These are phyloP conservation scores for Galemys pyrenaicus DNA, from an alignment of 2,113 vertebrate genomes.

Conservation along the genomic window DNA sequence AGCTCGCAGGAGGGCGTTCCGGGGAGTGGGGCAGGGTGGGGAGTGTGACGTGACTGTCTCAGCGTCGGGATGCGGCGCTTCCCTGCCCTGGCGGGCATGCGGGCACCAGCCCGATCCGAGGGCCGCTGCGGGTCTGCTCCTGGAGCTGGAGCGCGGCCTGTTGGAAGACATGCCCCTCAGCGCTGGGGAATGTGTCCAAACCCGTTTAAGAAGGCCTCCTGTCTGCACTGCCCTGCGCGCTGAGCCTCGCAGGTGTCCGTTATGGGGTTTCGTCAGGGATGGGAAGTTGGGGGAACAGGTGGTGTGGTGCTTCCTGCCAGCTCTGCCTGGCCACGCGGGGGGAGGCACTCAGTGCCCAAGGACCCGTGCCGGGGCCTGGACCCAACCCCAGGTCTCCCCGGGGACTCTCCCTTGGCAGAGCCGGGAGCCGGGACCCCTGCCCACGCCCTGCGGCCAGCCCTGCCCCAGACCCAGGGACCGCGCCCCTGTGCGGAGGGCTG, in stretches of 20 bases:
- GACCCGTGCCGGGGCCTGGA: background rate
- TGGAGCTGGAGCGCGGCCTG: too few relatives aligned
- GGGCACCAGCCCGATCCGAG: too few relatives aligned
- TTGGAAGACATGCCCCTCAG: background rate
- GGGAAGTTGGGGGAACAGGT: background rate
- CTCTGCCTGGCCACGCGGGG: background rate
- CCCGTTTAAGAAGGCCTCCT: background rate
- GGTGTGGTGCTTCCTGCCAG: background rate
- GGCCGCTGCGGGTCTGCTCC: too few relatives aligned
- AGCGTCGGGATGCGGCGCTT: too few relatives aligned
- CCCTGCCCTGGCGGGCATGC: too few relatives aligned
- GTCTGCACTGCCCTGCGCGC: background rate
- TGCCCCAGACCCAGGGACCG: too few relatives aligned
- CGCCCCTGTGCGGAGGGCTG: too few relatives aligned
- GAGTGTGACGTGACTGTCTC: fast-evolving
- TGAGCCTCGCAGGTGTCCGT: background rate
- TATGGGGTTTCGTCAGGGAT: background rate
- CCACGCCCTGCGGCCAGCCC: too few relatives aligned
- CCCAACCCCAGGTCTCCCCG: too few relatives aligned
- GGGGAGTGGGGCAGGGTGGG: background rate
- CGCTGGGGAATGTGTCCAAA: background rate
- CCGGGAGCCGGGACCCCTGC: too few relatives aligned
- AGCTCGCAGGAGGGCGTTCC: background rate
- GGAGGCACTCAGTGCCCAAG: background rate
- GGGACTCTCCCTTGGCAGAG: too few relatives aligned